Base-by-base conservation (phyloP, 2,797 vertebrate genomes). In the Erethizon dorsatum region DNA sequence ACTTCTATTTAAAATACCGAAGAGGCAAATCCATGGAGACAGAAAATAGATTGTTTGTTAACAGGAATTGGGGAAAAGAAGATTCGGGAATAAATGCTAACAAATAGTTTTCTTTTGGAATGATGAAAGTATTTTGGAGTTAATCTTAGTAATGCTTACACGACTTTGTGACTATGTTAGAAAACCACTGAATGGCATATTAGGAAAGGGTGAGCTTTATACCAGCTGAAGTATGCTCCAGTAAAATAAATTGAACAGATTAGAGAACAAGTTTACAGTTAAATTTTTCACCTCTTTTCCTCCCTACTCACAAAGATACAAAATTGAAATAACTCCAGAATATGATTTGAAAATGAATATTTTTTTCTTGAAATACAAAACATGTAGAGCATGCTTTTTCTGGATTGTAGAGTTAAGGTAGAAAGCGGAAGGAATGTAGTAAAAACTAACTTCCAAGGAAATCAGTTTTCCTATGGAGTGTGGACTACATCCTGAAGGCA, bases 261-360 rank as follows among this genome's bases (percentile, higher is more conserved):
- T 57, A 79, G 18, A 37, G 18, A 86, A 67, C 88, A 88, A 61
- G 7, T 83, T 83, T 84, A 79, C 14, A 54, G 33, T 77, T 83
- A n/a, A 83, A 83, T 20, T 17, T 59, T 59, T 67, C 33, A 50
- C 12, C 3, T 28, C 10, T 26, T 71, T 88, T 78, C 59, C 24
- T 78, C 45, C 65, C 12, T 92, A 5, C 37, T 63, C 31, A 79
- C 33, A 84, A 79, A 45, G 31, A 88, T 47, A 7, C 22, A 5
- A 20, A 13, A 10, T 28, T 47, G 22, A 93, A 84, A 61, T 4
- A 50, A 63, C 17, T 37, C 1, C 18, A 56, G 26, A 47, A 67
- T 1, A 47, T 33, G n/a, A 63, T 31, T 63, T 73, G 65, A 33
- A 94, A 50, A 71, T 20, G 24, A 69, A 14, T 54, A 57, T 10